Evolutionary conservation across 2,797 vertebrate species (phyloP).

Genomic region (Sitta carolinensis): DNA sequence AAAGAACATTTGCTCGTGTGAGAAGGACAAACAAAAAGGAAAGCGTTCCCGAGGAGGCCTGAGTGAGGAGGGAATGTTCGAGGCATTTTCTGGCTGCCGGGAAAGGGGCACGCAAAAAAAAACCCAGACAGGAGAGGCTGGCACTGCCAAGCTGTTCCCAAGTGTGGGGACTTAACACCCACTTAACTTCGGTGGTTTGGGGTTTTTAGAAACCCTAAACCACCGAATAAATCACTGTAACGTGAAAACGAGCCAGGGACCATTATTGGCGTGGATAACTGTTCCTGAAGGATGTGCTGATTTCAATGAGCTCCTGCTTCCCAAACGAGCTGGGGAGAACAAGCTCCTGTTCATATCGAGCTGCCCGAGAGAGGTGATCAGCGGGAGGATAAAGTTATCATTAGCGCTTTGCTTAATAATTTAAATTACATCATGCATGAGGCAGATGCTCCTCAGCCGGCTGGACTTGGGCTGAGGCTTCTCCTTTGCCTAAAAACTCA

Average conservation of each 20-base stretch:
- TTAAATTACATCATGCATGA: not conserved
- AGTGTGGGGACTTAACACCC: not conserved
- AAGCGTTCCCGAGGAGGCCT: not conserved
- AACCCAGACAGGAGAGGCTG: not conserved
- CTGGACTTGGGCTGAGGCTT: not conserved
- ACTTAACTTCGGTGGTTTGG: no score
- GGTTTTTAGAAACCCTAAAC: not conserved
- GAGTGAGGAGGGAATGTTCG: slow-evolving; percentile 8
- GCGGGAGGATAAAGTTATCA: not conserved
- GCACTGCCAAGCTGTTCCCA: not conserved
- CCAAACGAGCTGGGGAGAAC: slow-evolving; percentile 35
- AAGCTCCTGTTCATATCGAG: slow-evolving; percentile 2
- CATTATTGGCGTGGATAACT: not conserved
- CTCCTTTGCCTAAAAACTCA: not conserved
- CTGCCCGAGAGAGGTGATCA: slow-evolving; percentile 26
- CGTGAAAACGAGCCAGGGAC: not conserved
- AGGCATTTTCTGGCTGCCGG: not conserved
- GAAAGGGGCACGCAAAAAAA: not conserved
- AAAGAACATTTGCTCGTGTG: not conserved
- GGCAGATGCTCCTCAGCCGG: not conserved
- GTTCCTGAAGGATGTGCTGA: slow-evolving; percentile 10
- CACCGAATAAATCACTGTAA: not conserved
- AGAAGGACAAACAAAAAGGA: not conserved
- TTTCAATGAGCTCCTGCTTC: not conserved
- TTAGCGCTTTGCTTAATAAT: slow-evolving; percentile 16